phyloP scores from a whole-genome alignment of 2,113 vertebrate genomes.

The Mormoops blainvillei region DNA sequence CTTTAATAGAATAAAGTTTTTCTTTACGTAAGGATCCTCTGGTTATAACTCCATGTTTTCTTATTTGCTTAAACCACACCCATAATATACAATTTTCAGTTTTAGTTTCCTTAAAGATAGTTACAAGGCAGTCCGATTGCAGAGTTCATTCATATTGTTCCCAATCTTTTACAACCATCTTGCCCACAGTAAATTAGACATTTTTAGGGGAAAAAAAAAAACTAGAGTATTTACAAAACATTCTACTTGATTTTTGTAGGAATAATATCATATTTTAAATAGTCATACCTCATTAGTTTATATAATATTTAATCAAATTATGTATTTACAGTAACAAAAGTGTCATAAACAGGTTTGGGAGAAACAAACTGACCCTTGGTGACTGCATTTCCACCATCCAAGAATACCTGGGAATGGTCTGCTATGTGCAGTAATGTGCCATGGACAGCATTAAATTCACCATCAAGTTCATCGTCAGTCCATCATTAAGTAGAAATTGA shows the following conservation, averaged over 20 bases:
- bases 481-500: neutral
- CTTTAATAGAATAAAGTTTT: neutral
- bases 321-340: neutral
- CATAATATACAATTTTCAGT: neutral
- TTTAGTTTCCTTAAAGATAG: neutral
- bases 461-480: neutral
- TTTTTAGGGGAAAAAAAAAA: neutral
- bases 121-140: neutral
- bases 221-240: neutral
- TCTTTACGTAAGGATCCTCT: neutral
- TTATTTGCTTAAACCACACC: neutral
- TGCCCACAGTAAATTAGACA: neutral
- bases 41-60: neutral
- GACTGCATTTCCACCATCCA: neutral
- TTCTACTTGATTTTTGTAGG: neutral
- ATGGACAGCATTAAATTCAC: neutral
- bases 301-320: neutral
- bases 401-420: neutral
- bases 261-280: neutral
- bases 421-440: neutral
- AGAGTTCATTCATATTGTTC: neutral
- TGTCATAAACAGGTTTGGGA: neutral
- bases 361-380: neutral
- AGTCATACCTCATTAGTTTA: neutral
- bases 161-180: neutral